Conservation (phyloP, 2,888 invertebrate genomes). For the Ochropleura plecta region DNA sequence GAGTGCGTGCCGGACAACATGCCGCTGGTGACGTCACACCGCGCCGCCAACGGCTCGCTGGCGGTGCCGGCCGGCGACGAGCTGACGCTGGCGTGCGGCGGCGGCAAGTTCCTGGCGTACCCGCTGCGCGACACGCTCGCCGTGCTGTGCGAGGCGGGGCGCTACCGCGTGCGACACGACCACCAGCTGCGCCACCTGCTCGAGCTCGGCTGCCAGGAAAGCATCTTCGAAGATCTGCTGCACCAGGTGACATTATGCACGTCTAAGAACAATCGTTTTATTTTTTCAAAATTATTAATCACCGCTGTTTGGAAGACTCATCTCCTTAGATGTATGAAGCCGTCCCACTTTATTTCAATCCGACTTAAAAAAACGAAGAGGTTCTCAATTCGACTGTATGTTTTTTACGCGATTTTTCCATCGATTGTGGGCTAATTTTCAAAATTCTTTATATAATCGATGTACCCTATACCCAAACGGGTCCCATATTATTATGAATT, state of each 20-base stretch:
- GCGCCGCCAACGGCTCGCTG: slow-evolving; percentile 72
- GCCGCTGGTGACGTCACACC: slow-evolving; percentile 84
- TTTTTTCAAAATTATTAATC: background rate
- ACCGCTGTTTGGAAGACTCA: no score
- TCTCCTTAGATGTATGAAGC: background rate
- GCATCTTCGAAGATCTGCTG: slow-evolving; percentile 84
- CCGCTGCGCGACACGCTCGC: slow-evolving; percentile 73
- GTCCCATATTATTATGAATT: no score
- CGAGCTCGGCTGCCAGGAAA: slow-evolving; percentile 87
- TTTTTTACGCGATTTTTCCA: no score
- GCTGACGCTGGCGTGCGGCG: slow-evolving; percentile 80
- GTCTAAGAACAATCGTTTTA: background rate
- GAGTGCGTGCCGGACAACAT: slow-evolving; percentile 87
- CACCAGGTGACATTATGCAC: slow-evolving; percentile 73
- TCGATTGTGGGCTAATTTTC: no score
- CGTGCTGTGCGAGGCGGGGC: slow-evolving; percentile 79
- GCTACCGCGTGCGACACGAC: slow-evolving; percentile 76
- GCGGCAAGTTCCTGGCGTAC: slow-evolving; percentile 79
- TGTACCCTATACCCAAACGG: no score
- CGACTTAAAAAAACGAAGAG: no score
- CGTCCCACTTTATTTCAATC: no score
- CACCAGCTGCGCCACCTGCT: slow-evolving; percentile 74
- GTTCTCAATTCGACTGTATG: no score
- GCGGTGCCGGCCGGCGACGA: slow-evolving; percentile 73
- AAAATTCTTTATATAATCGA: no score